Percentiles rank a stretch among this genome's conserved stretches.
Evolutionary conservation across 2,888 invertebrate species (phyloP).

Genomic region (Slavum lentiscoides): DNA sequence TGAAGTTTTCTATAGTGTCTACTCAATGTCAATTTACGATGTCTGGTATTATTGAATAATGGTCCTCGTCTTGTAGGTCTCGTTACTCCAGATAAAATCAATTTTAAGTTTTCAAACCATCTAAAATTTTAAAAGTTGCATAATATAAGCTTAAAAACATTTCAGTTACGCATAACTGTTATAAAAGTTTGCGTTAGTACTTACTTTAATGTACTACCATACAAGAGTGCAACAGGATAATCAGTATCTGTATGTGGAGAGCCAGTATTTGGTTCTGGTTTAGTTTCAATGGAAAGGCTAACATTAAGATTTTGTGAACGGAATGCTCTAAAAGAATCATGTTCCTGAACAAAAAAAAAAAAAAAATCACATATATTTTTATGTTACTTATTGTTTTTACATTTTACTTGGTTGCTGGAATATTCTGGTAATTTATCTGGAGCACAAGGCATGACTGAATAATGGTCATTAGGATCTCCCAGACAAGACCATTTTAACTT

Average conservation of each 20-base stretch:
- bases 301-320: constrained; percentile 84
- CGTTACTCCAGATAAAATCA: constrained; percentile 86
- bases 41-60: constrained; percentile 81
- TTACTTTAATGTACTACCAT: constrained; percentile 85
- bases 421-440: constrained; percentile 95
- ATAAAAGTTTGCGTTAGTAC: neutral
- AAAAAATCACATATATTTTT: neutral
- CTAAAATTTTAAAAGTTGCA: constrained; percentile 58
- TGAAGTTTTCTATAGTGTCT: constrained; percentile 88
- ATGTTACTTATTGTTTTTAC: neutral
- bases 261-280: constrained; percentile 64
- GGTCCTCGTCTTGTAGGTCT: constrained; percentile 90
- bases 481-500: constrained; percentile 89
- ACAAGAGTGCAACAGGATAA: constrained; percentile 77
- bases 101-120: constrained; percentile 94
- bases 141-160: neutral
- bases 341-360: constrained; percentile 66
- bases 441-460: constrained; percentile 91
- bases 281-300: constrained; percentile 77
- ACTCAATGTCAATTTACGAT: constrained; percentile 87
- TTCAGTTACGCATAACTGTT: neutral
- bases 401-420: constrained; percentile 77
- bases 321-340: constrained; percentile 94
- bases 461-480: constrained; percentile 94
- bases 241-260: constrained; percentile 63